phyloP scores from a whole-genome alignment of 1,140 invertebrate genomes.

The Trichonephila inaurata region DNA sequence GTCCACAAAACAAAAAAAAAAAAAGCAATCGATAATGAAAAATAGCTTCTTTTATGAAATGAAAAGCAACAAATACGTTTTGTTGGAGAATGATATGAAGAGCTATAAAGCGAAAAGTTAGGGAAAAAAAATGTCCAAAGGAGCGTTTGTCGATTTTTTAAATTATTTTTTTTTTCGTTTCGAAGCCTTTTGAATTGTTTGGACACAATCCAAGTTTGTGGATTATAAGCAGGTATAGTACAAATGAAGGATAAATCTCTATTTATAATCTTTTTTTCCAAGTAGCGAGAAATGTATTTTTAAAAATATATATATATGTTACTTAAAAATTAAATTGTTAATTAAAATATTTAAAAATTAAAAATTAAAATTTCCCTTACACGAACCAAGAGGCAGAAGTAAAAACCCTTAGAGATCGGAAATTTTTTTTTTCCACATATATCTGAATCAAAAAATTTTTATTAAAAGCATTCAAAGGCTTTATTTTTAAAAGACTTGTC shows the following conservation, averaged over 20 bases:
- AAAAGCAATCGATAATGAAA: not conserved
- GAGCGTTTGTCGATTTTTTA: not conserved
- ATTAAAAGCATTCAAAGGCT: too few species aligned
- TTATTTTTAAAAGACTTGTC: too few species aligned
- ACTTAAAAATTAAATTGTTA: too few species aligned
- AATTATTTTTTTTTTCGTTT: not conserved
- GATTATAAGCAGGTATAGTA: not conserved
- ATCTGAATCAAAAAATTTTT: too few species aligned
- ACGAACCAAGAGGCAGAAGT: too few species aligned
- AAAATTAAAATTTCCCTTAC: too few species aligned
- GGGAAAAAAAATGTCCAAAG: not conserved
- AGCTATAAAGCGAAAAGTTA: not conserved
- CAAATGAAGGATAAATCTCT: not conserved
- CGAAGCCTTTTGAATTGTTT: not conserved
- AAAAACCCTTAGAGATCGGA: too few species aligned
- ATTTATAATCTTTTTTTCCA: too few species aligned
- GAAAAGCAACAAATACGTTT: slow-evolving; percentile 20
- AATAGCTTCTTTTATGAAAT: slow-evolving; percentile 32
- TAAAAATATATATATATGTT: too few species aligned
- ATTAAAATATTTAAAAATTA: too few species aligned
- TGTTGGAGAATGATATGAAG: not conserved
- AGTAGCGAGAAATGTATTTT: too few species aligned
- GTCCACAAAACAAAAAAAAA: not conserved
- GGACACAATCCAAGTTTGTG: not conserved
- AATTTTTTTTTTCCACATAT: too few species aligned